Percentiles rank a stretch among this genome's conserved stretches.
phyloP scores from a whole-genome alignment of 2,888 invertebrate species.

The Exocentrus adspersus region DNA sequence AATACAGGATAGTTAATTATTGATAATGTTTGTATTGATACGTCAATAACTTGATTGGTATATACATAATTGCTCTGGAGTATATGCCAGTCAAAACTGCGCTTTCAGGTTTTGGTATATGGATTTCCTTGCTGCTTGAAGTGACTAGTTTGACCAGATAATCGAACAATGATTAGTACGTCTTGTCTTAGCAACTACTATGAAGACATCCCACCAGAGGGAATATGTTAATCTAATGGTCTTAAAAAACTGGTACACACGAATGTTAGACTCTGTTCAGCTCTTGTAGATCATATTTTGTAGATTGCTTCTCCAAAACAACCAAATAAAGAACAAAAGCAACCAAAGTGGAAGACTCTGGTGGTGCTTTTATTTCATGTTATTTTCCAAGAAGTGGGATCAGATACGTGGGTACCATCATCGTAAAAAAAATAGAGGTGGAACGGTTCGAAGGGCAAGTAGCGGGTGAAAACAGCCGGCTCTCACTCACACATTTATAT shows the following conservation, averaged over 20 bases:
- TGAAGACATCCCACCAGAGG: too few relatives aligned
- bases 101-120: neutral
- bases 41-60: constrained; percentile 22
- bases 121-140: too few relatives aligned
- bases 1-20: constrained; percentile 28
- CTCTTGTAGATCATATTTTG: too few relatives aligned
- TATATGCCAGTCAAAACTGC: constrained; percentile 10
- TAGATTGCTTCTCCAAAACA: too few relatives aligned
- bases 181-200: too few relatives aligned
- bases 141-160: neutral
- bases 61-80: constrained; percentile 9
- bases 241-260: too few relatives aligned
- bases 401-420: neutral
- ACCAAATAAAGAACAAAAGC: too few relatives aligned
- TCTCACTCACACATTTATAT: constrained; percentile 18
- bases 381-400: constrained; percentile 3
- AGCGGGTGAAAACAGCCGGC: constrained; percentile 9
- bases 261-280: too few relatives aligned
- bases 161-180: neutral
- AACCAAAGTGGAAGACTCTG: too few relatives aligned
- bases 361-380: constrained; percentile 6
- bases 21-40: constrained; percentile 27
- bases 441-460: neutral
- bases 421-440: neutral
- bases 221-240: too few relatives aligned